phyloP scores from a whole-genome alignment of 2,113 vertebrate species.

The Lepidothrix coronata region DNA sequence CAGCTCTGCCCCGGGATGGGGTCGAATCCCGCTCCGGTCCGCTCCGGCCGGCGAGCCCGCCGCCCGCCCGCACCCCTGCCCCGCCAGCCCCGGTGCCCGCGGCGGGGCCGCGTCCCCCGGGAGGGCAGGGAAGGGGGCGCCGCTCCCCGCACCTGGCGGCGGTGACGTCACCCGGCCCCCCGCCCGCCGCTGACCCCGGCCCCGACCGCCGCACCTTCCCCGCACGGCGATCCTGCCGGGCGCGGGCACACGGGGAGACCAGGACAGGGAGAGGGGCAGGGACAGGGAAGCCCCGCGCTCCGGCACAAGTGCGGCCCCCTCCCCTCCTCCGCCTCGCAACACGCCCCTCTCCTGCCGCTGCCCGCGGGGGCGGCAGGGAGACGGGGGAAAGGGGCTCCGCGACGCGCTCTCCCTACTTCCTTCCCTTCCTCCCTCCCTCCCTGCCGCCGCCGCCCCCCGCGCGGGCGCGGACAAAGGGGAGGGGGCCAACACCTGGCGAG shows the following conservation, averaged over 20 bases:
- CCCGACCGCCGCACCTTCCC: neutral
- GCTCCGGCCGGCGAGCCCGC: neutral
- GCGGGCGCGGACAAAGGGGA: slow-evolving; percentile 2
- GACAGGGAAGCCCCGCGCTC: neutral
- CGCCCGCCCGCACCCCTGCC: neutral
- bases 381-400: neutral
- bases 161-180: neutral
- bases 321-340: neutral
- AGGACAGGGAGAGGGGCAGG: neutral
- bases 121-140: neutral
- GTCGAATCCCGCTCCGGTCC: neutral
- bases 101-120: neutral
- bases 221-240: neutral
- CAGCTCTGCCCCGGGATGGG: neutral
- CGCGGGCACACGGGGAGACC: neutral
- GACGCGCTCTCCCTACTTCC: neutral
- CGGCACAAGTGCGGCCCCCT: neutral
- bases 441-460: neutral
- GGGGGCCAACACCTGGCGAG: neutral
- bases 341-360: neutral
- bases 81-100: neutral
- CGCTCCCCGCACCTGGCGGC: neutral
- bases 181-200: neutral
- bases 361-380: neutral
- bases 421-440: neutral